Percentiles rank a stretch among this genome's conserved stretches.
Conservation (phyloP, 2,888 invertebrate genomes). For the Catocala fraxini region DNA sequence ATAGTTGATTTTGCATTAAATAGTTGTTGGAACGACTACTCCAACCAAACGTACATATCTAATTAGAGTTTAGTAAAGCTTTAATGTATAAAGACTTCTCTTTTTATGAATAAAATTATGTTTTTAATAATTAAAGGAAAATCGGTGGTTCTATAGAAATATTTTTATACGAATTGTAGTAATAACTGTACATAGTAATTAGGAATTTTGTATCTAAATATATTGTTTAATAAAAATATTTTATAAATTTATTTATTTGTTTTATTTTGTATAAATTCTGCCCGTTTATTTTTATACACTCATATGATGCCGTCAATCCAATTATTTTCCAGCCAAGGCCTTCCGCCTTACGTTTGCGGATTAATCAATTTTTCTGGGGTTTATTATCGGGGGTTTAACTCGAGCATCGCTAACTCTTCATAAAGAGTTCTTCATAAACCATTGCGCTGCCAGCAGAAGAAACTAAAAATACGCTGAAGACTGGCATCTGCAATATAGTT, state of each 20-base stretch:
- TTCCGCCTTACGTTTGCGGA: too few species aligned
- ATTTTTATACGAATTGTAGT: constrained; percentile 64
- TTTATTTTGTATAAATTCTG: constrained; percentile 20
- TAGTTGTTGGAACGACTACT: neutral
- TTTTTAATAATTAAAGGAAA: constrained; percentile 41
- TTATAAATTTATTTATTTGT: constrained; percentile 47
- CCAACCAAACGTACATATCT: constrained; percentile 27
- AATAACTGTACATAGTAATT: constrained; percentile 74
- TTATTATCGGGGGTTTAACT: too few species aligned
- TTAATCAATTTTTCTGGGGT: too few species aligned
- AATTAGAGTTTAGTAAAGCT: constrained; percentile 57
- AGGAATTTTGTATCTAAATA: constrained; percentile 75
- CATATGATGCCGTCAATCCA: too few species aligned
- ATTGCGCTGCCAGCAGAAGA: too few species aligned
- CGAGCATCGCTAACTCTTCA: too few species aligned
- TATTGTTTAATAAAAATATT: constrained; percentile 75
- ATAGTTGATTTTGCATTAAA: neutral
- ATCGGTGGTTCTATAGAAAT: constrained; percentile 58
- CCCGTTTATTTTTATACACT: too few species aligned
- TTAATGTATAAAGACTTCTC: constrained; percentile 66
- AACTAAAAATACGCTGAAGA: too few species aligned
- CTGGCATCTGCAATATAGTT: too few species aligned
- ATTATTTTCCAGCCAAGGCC: too few species aligned
- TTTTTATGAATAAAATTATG: constrained; percentile 34
- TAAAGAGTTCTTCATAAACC: too few species aligned